These are phyloP conservation scores for Betta splendens DNA, from an alignment of 2,797 vertebrate genomes.

Conservation along the genomic window DNA sequence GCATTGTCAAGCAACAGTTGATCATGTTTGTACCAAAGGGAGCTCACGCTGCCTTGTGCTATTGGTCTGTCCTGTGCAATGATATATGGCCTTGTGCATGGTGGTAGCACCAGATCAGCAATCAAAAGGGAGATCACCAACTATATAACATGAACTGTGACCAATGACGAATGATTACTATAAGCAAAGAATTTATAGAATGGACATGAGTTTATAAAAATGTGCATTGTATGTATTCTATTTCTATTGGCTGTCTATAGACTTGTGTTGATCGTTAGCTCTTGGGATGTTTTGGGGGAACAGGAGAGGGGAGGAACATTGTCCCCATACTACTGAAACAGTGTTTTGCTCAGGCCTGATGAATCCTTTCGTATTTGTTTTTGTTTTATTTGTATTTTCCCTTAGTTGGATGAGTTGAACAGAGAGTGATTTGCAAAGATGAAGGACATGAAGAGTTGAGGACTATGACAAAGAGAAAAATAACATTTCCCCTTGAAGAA, in stretches of 20 bases:
- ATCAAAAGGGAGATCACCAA: conserved; percentile 60
- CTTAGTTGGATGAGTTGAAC: conserved; percentile 71
- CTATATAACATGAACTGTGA: conserved; percentile 66
- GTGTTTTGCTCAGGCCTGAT: conserved; percentile 81
- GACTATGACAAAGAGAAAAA: conserved; percentile 82
- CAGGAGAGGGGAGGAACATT: conserved; percentile 47
- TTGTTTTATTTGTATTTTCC: conserved; percentile 77
- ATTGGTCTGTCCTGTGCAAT: conserved; percentile 62
- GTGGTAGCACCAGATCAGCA: conserved; percentile 52
- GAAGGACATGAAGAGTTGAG: conserved; percentile 70
- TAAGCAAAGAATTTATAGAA: conserved; percentile 65
- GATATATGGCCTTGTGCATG: conserved; percentile 37
- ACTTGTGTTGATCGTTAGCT: conserved; percentile 79
- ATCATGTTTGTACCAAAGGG: conserved; percentile 81
- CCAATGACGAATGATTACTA: conserved; percentile 64
- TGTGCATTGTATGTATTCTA: conserved; percentile 78
- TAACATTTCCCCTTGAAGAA: conserved; percentile 80
- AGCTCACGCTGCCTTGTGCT: conserved; percentile 69
- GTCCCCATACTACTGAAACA: conserved; percentile 78
- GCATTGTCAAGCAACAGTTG: conserved; percentile 73
- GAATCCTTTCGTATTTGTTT: conserved; percentile 73
- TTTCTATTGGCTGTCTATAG: conserved; percentile 79
- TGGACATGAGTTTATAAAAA: conserved; percentile 70
- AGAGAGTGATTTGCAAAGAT: conserved; percentile 66
- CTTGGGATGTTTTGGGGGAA: conserved; percentile 64